These are phyloP conservation scores for Danionella cerebrum DNA, from an alignment of 2,113 vertebrate species.

Conservation along the genomic window DNA sequence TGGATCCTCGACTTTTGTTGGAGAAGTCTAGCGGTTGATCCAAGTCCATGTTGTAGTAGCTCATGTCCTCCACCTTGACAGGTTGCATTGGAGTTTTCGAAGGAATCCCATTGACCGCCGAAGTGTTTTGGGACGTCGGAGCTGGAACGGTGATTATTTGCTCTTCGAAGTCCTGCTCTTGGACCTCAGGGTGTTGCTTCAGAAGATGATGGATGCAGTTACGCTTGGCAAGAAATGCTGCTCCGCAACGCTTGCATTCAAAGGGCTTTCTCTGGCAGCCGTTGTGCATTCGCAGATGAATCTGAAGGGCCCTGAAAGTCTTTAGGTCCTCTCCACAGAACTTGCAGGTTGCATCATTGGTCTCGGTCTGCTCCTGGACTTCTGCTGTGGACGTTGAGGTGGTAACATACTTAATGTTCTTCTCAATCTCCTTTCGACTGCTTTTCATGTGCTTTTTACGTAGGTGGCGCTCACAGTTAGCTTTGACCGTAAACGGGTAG, in stretches of 20 bases:
- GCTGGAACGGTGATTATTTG: conserved; percentile 47
- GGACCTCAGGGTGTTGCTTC: conserved; percentile 89
- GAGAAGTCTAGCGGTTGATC: conserved; percentile 93
- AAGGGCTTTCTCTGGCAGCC: conserved; percentile 88
- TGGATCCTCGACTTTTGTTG: conserved; percentile 55
- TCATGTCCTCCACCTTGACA: conserved; percentile 33
- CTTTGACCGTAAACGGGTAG: conserved; percentile 96
- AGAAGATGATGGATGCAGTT: conserved; percentile 95
- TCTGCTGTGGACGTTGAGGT: conserved; percentile 53
- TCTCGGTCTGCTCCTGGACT: conserved; percentile 62
- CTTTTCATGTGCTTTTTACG: conserved; percentile 94
- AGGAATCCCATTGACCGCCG: conserved; percentile 14
- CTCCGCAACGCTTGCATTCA: conserved; percentile 85
- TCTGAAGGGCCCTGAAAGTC: conserved; percentile 83
- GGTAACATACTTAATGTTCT: conserved; percentile 91
- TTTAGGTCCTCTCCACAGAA: conserved; percentile 86
- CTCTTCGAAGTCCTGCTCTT: conserved; percentile 60
- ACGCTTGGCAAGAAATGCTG: conserved; percentile 84
- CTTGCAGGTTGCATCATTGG: conserved; percentile 75
- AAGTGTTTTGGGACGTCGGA: neutral
- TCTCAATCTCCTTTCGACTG: conserved; percentile 92
- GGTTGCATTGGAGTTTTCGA: neutral
- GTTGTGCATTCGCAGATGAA: conserved; percentile 86
- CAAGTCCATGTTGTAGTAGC: conserved; percentile 48
- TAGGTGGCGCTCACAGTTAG: conserved; percentile 95